Evolutionary conservation across 1,140 invertebrate species (phyloP).

Genomic region (Papilio aristodemus): DNA sequence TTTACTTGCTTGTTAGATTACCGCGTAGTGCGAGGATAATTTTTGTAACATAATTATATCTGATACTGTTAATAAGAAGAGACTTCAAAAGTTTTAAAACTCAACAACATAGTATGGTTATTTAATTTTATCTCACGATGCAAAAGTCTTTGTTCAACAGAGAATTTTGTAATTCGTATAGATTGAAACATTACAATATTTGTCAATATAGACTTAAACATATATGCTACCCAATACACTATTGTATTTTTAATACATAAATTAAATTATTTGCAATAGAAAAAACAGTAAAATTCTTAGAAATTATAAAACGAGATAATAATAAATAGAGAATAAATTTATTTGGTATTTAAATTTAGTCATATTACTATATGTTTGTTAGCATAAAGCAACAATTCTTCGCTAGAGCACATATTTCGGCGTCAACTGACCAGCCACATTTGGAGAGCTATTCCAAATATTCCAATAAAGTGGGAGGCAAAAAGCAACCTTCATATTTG

Average conservation of each 20-base stretch:
- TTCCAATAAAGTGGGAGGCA: slow-evolving; percentile 47
- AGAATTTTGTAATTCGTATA: no score
- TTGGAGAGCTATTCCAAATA: slow-evolving; percentile 49
- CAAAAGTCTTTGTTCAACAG: no score
- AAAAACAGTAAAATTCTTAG: not conserved
- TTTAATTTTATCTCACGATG: no score
- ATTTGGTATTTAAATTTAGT: slow-evolving; percentile 11
- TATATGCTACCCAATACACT: no score
- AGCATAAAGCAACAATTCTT: slow-evolving; percentile 36
- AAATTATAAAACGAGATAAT: not conserved
- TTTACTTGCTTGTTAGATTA: no score
- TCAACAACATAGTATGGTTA: not conserved
- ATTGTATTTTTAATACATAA: no score
- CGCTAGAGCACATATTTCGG: slow-evolving; percentile 40
- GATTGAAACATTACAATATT: no score
- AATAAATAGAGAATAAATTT: not conserved
- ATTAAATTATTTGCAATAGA: no score
- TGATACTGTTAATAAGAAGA: no score
- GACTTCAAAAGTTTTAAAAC: not conserved
- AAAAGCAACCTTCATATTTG: not conserved
- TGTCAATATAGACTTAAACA: no score
- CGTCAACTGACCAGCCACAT: slow-evolving; percentile 44
- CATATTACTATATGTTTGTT: slow-evolving; percentile 4
- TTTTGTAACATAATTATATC: no score
- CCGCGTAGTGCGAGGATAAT: no score